phyloP scores from a whole-genome alignment of 2,888 invertebrate genomes.

The Lycia hirtaria region DNA sequence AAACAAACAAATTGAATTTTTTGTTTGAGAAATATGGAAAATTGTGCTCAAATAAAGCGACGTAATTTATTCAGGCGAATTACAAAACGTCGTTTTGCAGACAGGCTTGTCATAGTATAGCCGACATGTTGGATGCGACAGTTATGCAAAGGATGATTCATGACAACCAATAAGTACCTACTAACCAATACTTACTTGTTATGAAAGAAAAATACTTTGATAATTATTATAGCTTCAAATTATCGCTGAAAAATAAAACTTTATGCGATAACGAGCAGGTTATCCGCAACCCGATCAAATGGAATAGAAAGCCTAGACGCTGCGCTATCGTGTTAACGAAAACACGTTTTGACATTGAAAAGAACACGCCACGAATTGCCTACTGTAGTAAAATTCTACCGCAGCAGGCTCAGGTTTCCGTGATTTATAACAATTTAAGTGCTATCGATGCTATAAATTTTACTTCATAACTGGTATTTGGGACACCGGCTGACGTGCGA shows the following conservation, averaged over 20 bases:
- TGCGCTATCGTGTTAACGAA: slow-evolving; percentile 30
- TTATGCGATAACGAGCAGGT: slow-evolving; percentile 17
- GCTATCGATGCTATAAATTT: slow-evolving; percentile 50
- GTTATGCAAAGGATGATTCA: too few species aligned
- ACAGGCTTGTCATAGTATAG: too few species aligned
- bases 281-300: slow-evolving; percentile 28
- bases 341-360: slow-evolving; percentile 37
- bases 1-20: too few species aligned
- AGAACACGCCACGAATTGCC: slow-evolving; percentile 45
- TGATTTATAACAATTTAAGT: slow-evolving; percentile 50
- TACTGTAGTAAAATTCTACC: slow-evolving; percentile 42
- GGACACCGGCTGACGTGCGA: slow-evolving; percentile 45
- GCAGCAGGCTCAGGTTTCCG: slow-evolving; percentile 36
- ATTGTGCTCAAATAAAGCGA: too few species aligned
- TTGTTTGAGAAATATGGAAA: too few species aligned
- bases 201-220: too few species aligned
- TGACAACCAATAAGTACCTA: too few species aligned
- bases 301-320: slow-evolving; percentile 29
- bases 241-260: background rate
- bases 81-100: too few species aligned
- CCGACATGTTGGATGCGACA: too few species aligned
- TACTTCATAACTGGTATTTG: slow-evolving; percentile 56
- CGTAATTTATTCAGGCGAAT: too few species aligned
- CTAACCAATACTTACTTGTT: too few species aligned
- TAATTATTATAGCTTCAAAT: background rate